Evolutionary conservation across 2,888 invertebrate genomes (phyloP).

Genomic region (Pterostichus niger): DNA sequence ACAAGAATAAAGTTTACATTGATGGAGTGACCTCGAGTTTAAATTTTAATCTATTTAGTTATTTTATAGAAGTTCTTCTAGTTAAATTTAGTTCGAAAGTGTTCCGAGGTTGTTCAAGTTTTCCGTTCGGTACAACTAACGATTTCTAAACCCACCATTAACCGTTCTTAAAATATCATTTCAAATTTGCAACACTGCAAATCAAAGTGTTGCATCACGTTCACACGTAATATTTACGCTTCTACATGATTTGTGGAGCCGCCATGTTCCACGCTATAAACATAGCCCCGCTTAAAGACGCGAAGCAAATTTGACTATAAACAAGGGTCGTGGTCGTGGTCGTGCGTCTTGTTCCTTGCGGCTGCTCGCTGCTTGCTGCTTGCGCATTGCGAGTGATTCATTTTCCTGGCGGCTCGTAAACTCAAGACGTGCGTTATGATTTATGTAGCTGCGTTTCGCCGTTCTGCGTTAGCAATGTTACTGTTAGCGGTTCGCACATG

Average conservation of each 20-base stretch:
- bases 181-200: no score
- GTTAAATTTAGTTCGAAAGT: no score
- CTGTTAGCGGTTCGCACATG: conserved; percentile 6
- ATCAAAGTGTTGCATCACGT: no score
- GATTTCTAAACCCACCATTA: no score
- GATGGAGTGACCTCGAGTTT: no score
- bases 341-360: not conserved
- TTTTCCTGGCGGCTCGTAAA: conserved; percentile 57
- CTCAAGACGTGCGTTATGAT: conserved; percentile 47
- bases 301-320: conserved; percentile 31
- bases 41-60: no score
- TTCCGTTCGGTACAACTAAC: no score
- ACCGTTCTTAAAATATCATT: no score
- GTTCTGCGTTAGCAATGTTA: not conserved
- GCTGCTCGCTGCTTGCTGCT: not conserved
- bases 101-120: no score
- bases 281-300: conserved; percentile 3
- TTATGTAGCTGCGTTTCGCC: conserved; percentile 29
- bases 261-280: conserved; percentile 19
- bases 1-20: no score
- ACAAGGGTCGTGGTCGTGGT: not conserved
- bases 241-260: not conserved
- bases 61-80: no score
- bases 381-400: conserved; percentile 30
- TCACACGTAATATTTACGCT: no score